Base-by-base conservation (phyloP, 2,888 invertebrate genomes). In the Ecdyonurus torrentis region DNA sequence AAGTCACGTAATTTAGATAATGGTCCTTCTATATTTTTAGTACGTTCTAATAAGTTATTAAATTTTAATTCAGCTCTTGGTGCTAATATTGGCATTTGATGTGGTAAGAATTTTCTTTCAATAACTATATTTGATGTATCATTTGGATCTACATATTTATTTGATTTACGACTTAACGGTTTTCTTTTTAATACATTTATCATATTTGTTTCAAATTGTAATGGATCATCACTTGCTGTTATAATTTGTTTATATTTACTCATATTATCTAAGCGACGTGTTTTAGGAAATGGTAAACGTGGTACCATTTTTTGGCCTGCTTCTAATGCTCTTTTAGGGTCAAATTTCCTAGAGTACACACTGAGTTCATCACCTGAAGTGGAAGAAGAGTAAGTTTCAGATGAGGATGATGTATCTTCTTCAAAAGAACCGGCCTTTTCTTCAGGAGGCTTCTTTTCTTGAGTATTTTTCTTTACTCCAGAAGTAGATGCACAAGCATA, bases 231-330 rank as follows among this genome's bases (percentile, higher is more conserved):
- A 22, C 19, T 7, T 20, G 55, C 55, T 10, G 3, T 55, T 55
- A n/a, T n/a, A 5, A 55, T n/a, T 55, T 55, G 5, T 55, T 55
- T 55, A 22, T 55, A 55, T 22, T 55, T 5, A 22, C n/a, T 22
- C 20, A 55, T 5, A 22, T 55, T 55, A 22, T 55, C 22, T 7
- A 55, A n/a, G 7, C 55, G n/a, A 10, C 22, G n/a, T n/a, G 55
- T 55, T n/a, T 55, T n/a, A 55, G 55, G 55, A n/a, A 55, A 55
- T 20, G 55, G 55, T 7, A 55, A n/a, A n/a, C 22, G n/a, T 55
- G 10, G 55, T 22, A 55, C 7, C n/a, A 55, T 20, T 20, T 55
- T 55, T 22, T 20, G 5, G n/a, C 55, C 55, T 20, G 5, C 19
- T 20, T n/a, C 22, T n/a, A 55, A n/a, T 5, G 55, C 55, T 20